Conservation (phyloP, 92 coral and sea anemone genomes). For the Metridium senile region DNA sequence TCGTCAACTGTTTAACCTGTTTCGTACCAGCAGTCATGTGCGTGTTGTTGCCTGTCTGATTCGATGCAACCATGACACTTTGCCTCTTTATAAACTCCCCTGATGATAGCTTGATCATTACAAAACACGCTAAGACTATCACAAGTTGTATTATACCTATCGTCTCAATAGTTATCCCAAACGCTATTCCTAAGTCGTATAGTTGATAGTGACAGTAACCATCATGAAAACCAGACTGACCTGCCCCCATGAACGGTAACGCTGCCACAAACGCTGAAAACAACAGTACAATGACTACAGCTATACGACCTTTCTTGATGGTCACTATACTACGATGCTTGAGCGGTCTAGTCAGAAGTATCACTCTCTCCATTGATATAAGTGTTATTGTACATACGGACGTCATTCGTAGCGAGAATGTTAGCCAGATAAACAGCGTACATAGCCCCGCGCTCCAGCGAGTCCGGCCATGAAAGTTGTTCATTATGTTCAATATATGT, state of each 20-base stretch:
- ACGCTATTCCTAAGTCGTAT: slow-evolving; percentile 72
- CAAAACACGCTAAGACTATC: slow-evolving; percentile 74
- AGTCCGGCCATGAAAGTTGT: slow-evolving; percentile 77
- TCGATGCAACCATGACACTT: slow-evolving; percentile 71
- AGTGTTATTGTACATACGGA: slow-evolving; percentile 92
- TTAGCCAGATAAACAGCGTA: slow-evolving; percentile 67
- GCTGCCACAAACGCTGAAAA: slow-evolving; percentile 62
- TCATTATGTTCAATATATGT: slow-evolving; percentile 71
- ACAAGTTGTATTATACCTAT: slow-evolving; percentile 77
- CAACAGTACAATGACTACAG: slow-evolving; percentile 62
- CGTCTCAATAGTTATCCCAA: slow-evolving; percentile 68
- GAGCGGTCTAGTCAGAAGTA: slow-evolving; percentile 78
- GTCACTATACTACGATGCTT: slow-evolving; percentile 82
- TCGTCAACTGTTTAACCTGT: slow-evolving; percentile 80
- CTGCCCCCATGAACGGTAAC: slow-evolving; percentile 68
- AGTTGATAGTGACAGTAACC: slow-evolving; percentile 81
- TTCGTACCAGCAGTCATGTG: slow-evolving; percentile 70
- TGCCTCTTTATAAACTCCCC: slow-evolving; percentile 78
- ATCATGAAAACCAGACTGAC: slow-evolving; percentile 42
- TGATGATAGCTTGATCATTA: slow-evolving; percentile 75
- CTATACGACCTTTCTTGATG: slow-evolving; percentile 50
- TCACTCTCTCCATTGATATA: slow-evolving; percentile 78
- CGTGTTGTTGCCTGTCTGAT: slow-evolving; percentile 48
- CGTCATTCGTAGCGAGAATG: slow-evolving; percentile 84
- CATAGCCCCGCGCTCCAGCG: slow-evolving; percentile 74